A percentile compares a stretch with the other conserved stretches of the same genome.
Evolutionary conservation across 2,888 invertebrate species (phyloP).

Genomic region (Scaptodrosophila latifasciaeformis): DNA sequence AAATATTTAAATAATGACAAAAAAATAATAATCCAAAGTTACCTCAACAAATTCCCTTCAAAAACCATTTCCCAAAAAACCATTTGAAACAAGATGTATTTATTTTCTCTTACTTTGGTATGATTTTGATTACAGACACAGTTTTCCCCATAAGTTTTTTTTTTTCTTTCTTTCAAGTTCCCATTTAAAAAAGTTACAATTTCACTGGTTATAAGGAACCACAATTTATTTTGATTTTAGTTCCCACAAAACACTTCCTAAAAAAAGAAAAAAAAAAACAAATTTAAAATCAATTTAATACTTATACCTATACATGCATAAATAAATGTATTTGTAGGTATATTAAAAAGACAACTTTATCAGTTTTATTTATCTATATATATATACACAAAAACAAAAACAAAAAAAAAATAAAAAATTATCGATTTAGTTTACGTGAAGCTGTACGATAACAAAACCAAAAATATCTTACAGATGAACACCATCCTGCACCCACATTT

Average conservation of each 20-base stretch:
- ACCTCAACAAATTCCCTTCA: slow-evolving; percentile 27
- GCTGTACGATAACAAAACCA: slow-evolving; percentile 77
- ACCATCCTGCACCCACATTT: slow-evolving; percentile 98
- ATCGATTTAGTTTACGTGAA: slow-evolving; percentile 51
- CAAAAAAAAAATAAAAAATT: too few species aligned
- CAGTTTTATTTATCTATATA: slow-evolving; percentile 48
- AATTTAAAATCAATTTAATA: slow-evolving; percentile 16
- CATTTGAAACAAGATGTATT: slow-evolving; percentile 44
- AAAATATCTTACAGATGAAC: slow-evolving; percentile 91
- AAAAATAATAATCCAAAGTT: slow-evolving; percentile 13
- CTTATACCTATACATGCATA: too few species aligned
- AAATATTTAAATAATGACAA: slow-evolving; percentile 16
- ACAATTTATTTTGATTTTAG: too few species aligned
- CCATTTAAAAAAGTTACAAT: too few species aligned
- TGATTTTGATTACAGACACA: slow-evolving; percentile 27
- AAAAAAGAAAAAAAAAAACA: slow-evolving; percentile 26
- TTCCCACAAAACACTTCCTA: slow-evolving; percentile 13
- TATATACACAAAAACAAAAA: slow-evolving; percentile 32
- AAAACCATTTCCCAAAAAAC: slow-evolving; percentile 39
- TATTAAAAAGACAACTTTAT: slow-evolving; percentile 34
- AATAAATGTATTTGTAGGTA: slow-evolving; percentile 13
- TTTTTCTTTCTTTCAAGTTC: too few species aligned
- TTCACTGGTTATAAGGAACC: too few species aligned
- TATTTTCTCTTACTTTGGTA: slow-evolving; percentile 33
- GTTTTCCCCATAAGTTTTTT: too few species aligned